Percentiles rank a stretch among this genome's conserved stretches.
phyloP scores from a whole-genome alignment of 2,113 vertebrate genomes.

The Gambusia affinis region DNA sequence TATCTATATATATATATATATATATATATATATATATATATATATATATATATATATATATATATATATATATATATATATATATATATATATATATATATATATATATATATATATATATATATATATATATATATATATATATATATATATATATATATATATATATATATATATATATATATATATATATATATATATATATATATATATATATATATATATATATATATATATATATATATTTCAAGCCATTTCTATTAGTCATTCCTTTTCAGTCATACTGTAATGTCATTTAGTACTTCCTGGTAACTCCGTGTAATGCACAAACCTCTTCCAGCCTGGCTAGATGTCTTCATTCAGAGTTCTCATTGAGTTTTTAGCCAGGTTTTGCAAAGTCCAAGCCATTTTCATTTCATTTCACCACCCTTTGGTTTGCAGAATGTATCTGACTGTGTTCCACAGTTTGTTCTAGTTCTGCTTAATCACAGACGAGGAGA shows the following conservation, averaged over 20 bases:
- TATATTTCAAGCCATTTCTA: neutral
- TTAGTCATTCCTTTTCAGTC: constrained; percentile 23
- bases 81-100: constrained; percentile 36
- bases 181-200: constrained; percentile 37
- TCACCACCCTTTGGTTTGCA: constrained; percentile 21
- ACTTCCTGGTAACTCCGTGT: constrained; percentile 30
- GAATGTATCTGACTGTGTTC: constrained; percentile 32
- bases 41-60: constrained; percentile 37
- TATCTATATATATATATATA: constrained; percentile 37
- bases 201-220: constrained; percentile 31
- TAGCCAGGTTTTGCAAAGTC: constrained; percentile 37
- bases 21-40: constrained; percentile 31
- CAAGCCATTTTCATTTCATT: constrained; percentile 23
- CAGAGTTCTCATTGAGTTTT: constrained; percentile 42
- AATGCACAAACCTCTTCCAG: constrained; percentile 1
- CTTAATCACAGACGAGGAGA: constrained; percentile 48
- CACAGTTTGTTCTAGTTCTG: constrained; percentile 43
- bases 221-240: constrained; percentile 35
- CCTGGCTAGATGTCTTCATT: constrained; percentile 27
- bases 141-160: constrained; percentile 36
- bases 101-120: constrained; percentile 32
- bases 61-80: constrained; percentile 32
- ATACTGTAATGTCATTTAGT: constrained; percentile 23
- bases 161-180: constrained; percentile 31
- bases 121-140: constrained; percentile 31